Base-by-base conservation (phyloP, 2,113 vertebrate species). In the Nycticorax nycticorax region DNA sequence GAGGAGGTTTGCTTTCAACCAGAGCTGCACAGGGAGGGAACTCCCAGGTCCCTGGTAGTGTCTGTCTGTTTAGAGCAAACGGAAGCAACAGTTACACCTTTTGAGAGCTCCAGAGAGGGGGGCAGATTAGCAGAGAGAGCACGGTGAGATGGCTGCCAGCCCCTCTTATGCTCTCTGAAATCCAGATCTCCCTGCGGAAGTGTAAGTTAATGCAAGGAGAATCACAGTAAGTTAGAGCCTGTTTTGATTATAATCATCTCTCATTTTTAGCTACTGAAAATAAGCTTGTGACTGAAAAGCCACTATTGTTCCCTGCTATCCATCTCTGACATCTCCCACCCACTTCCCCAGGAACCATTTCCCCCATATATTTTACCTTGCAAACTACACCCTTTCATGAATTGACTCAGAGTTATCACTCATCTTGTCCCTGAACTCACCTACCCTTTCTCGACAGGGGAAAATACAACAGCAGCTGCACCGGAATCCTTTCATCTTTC, bases 391-490 rank as follows among this genome's bases (percentile, higher is more conserved):
- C 24, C 22, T 76, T 91, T 84, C 53, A 43, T 73, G 22, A 76
- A 60, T 37, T 85, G 63, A 79, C 32, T 93, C 48, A 55, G 67
- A 74, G 32, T 76, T 92, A 69, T 32, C 64, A 57, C 75, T 93
- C 89, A 78, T 69, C 80, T 93, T 63, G n/a, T 59, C 68, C 52
- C 72, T 75, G 79, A 83, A 60, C 82, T 93, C 10, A 93, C 55
- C 82, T 88, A 73, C 93, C 90, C 84, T 92, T 48, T 96, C 84
- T 30, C 81, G 35, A 67, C 73, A 82, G 89, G 81, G 97, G 96
- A 96, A 97, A 97, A 97, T 88, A 66, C 52, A 86, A 27, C 57
- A 92, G 24, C 39, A 77, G 22, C 93, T 94, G 97, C 92, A 96
- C 56, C 0, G 1, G 64, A 92, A 89, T 39, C 83, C 76, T 74